These are phyloP conservation scores for Epinephelus fuscoguttatus DNA, from an alignment of 2,113 vertebrate genomes.

Conservation along the genomic window DNA sequence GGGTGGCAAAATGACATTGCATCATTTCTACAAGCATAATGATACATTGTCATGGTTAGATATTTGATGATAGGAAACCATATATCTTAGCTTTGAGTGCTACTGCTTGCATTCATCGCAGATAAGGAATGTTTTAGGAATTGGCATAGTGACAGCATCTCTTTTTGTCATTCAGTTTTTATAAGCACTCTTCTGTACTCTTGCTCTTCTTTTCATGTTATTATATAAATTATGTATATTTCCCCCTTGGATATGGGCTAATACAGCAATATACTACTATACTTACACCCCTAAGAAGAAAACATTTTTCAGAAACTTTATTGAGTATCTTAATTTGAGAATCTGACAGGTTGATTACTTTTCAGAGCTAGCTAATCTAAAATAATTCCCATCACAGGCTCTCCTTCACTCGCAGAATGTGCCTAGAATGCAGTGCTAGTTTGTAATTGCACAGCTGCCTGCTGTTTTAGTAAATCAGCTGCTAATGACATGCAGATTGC, in stretches of 20 bases:
- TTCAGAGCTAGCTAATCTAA: not conserved
- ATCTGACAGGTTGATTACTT: not conserved
- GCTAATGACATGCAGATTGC: not conserved
- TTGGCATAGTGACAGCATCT: not conserved
- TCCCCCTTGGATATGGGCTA: too few relatives aligned
- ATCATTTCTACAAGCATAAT: not conserved
- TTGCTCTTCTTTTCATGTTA: not conserved
- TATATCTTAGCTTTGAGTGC: not conserved
- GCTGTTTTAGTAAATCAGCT: not conserved
- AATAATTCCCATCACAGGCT: not conserved
- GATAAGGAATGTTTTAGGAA: not conserved
- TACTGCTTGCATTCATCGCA: not conserved
- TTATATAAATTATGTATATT: too few relatives aligned
- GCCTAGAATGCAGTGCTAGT: not conserved
- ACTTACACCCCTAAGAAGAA: too few relatives aligned
- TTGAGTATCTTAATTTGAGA: constrained; percentile 12
- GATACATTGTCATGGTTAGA: not conserved
- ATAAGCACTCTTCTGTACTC: not conserved
- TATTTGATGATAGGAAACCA: not conserved
- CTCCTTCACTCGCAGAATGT: not conserved
- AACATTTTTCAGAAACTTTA: not conserved
- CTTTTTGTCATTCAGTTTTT: not conserved
- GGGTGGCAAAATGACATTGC: too few relatives aligned
- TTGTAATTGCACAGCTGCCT: constrained; percentile 1
- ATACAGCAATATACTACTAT: too few relatives aligned